phyloP scores from a whole-genome alignment of 2,113 vertebrate genomes.

The Felis chaus region DNA sequence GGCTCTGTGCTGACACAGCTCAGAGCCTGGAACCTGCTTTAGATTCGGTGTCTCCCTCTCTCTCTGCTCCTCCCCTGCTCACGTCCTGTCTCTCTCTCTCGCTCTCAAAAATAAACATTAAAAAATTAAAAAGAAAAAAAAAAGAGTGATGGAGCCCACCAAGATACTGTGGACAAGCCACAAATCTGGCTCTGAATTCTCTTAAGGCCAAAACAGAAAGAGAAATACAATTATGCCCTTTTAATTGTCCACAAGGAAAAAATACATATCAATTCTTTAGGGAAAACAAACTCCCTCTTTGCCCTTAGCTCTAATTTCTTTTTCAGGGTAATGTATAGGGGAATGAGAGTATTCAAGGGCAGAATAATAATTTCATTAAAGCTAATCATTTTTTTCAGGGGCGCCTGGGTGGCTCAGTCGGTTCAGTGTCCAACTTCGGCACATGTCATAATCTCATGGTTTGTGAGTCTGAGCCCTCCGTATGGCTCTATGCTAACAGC shows the following conservation, averaged over 20 bases:
- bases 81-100: too few species aligned
- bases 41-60: too few species aligned
- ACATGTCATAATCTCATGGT: too few species aligned
- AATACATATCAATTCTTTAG: conserved; percentile 37
- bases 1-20: too few species aligned
- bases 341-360: neutral
- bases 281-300: conserved; percentile 68
- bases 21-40: too few species aligned
- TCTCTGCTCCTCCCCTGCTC: too few species aligned
- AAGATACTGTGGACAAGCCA: neutral
- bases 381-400: neutral
- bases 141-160: neutral
- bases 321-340: neutral
- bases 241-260: conserved; percentile 68
- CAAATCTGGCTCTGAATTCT: conserved; percentile 47
- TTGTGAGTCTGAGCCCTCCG: too few species aligned
- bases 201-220: conserved; percentile 54
- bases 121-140: too few species aligned
- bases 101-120: too few species aligned
- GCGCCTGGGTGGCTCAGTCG: too few species aligned
- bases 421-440: too few species aligned
- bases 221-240: conserved; percentile 66
- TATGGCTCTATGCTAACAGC: too few species aligned
- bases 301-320: conserved; percentile 53
- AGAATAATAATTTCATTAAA: conserved; percentile 24